Percentiles rank a stretch among this genome's conserved stretches.
Evolutionary conservation across 2,797 vertebrate genomes (phyloP).

Genomic region (Sorex maritimensis): DNA sequence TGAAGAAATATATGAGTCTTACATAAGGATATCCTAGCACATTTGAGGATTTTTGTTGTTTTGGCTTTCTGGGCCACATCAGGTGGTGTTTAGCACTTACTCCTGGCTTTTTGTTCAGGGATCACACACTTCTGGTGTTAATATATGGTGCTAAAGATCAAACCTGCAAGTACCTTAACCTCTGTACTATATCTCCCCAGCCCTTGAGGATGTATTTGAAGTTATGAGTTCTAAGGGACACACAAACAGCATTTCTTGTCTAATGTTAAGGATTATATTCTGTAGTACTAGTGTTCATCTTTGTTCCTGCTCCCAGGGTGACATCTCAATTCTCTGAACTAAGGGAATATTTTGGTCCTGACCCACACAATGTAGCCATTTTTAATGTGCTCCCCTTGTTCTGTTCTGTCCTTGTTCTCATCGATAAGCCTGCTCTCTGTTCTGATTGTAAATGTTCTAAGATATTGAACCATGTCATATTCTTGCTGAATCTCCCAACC

Average conservation of each 20-base stretch:
- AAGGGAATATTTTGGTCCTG: conserved; percentile 4
- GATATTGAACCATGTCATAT: conserved; percentile 7
- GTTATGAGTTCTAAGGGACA: not conserved
- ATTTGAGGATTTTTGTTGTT: not conserved
- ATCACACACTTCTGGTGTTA: too few species aligned
- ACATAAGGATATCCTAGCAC: not conserved
- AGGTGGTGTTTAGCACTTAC: too few species aligned
- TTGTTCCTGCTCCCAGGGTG: not conserved
- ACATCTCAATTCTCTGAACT: conserved; percentile 45
- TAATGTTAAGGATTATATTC: conserved; percentile 27
- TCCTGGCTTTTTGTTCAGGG: too few species aligned
- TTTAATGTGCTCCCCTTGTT: conserved; percentile 14
- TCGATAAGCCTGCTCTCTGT: not conserved
- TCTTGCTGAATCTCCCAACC: not conserved
- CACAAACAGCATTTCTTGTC: not conserved
- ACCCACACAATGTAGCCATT: conserved; percentile 25
- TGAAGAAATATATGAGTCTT: not conserved
- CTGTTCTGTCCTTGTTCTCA: conserved; percentile 52
- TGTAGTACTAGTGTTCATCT: not conserved
- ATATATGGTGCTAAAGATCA: too few species aligned
- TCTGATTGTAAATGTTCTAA: conserved; percentile 57
- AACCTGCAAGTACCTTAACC: too few species aligned
- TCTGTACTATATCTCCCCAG: too few species aligned
- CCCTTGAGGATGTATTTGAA: not conserved
- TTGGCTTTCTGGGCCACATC: not conserved